Conservation (phyloP, 2,797 vertebrate genomes). For the Oreonectes daqikongensis region DNA sequence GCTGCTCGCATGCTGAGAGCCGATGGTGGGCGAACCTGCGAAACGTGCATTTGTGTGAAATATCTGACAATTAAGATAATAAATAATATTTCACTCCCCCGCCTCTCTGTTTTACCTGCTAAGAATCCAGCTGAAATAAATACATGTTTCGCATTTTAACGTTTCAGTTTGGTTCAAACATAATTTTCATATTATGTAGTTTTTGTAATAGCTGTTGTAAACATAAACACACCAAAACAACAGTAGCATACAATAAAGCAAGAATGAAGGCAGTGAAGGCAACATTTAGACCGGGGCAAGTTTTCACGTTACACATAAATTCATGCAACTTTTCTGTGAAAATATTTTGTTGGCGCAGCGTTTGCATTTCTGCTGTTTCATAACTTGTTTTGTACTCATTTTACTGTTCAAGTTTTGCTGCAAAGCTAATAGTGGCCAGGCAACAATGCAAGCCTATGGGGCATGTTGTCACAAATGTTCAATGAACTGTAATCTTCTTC, state of each 20-base stretch:
- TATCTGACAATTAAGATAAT: neutral
- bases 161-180: too few species aligned
- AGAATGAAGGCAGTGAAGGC: neutral
- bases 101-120: neutral
- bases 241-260: neutral
- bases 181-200: too few species aligned
- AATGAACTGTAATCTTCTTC: neutral
- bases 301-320: neutral
- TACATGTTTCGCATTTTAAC: too few species aligned
- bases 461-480: constrained; percentile 1
- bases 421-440: neutral
- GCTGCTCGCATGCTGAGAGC: constrained; percentile 4
- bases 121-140: too few species aligned
- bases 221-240: too few species aligned
- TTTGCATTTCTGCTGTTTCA: neutral
- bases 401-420: neutral
- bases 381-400: neutral
- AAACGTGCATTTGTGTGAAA: neutral
- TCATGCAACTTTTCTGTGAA: neutral
- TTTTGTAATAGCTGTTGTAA: too few species aligned
- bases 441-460: neutral
- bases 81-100: neutral
- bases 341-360: too few species aligned
- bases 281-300: neutral
- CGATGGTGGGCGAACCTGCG: neutral